Evolutionary conservation across 2,113 vertebrate species (phyloP), one percentile per base, ranked within the genome.

Genomic region (Litocranius walleri): DNA sequence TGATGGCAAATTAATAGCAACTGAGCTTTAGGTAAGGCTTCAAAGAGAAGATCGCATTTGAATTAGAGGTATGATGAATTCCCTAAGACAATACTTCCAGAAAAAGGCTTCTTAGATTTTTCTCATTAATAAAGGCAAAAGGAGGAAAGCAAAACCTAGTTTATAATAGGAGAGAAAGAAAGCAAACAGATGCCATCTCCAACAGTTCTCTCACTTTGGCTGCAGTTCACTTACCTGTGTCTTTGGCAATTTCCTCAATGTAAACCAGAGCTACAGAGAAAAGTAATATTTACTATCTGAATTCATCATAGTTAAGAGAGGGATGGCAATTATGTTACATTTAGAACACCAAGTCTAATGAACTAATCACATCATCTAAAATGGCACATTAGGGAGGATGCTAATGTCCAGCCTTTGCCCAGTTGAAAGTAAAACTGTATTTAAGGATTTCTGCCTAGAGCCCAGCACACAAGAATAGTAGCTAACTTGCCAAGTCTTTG

Each of bases 111-210:
- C 23, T 82, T 43, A 15, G 36, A 50, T 80, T 97, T 92, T 64
- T 10, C 90, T 90, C n/a, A 93, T 96, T 88, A 87, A 81, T 78
- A 96, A 82, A 40, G n/a, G 91, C 27, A 45, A 93, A 94, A 50
- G 15, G 33, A 95, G 89, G 57, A 87, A 89, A 92, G 7, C 21
- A 80, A 40, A 59, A 74, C 91, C 61, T 43, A 64, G 21, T 85
- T 59, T 61, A 40, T 62, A 29, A 84, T 7, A 80, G 62, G n/a
- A 80, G 3, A 71, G 40, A 88, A 15, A 91, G 48, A 40, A 6
- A 64, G 5, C 15, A 29, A 81, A 43, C 0, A 74, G 36, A 62
- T 30, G 3, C 25, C 54, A 67, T 29, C 4, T 54, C 6, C 4
- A 43, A 8, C 19, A 54, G 5, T 8, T 74, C 17, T 83, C 33